Conservation (phyloP, 2,113 vertebrate species). For the Cololabis saira region DNA sequence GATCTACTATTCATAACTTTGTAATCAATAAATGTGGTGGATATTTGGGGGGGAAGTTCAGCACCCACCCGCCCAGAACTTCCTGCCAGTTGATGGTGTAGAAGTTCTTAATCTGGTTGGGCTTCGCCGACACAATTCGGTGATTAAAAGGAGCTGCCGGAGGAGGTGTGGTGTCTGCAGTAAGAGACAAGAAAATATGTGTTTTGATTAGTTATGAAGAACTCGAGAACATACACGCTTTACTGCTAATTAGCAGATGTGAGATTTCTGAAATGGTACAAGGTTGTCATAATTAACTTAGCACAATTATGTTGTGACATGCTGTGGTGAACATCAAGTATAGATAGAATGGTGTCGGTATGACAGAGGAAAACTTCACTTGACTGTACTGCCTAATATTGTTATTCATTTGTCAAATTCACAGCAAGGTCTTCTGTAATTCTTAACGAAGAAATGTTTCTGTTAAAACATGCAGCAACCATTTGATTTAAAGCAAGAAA, state of each 20-base stretch:
- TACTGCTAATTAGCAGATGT: too few relatives aligned
- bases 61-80: constrained; percentile 91
- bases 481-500: too few relatives aligned
- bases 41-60: constrained; percentile 1
- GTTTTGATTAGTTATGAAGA: constrained; percentile 25
- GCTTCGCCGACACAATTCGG: constrained; percentile 90
- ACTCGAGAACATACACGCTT: constrained; percentile 45
- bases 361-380: too few relatives aligned
- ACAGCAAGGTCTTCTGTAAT: too few relatives aligned
- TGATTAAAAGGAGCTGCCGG: constrained; percentile 92
- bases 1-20: constrained; percentile 35
- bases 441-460: too few relatives aligned
- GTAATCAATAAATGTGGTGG: neutral
- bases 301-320: constrained; percentile 18
- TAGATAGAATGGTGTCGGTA: too few relatives aligned
- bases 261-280: constrained; percentile 3
- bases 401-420: too few relatives aligned
- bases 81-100: constrained; percentile 91
- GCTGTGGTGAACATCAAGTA: constrained; percentile 34
- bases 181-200: constrained; percentile 5
- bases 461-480: too few relatives aligned
- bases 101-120: constrained; percentile 87
- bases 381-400: too few relatives aligned
- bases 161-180: constrained; percentile 82
- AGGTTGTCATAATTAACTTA: constrained; percentile 35